Percentiles rank a stretch among this genome's conserved stretches.
Conservation (phyloP, 2,113 vertebrate genomes). For the Nannospalax galili region DNA sequence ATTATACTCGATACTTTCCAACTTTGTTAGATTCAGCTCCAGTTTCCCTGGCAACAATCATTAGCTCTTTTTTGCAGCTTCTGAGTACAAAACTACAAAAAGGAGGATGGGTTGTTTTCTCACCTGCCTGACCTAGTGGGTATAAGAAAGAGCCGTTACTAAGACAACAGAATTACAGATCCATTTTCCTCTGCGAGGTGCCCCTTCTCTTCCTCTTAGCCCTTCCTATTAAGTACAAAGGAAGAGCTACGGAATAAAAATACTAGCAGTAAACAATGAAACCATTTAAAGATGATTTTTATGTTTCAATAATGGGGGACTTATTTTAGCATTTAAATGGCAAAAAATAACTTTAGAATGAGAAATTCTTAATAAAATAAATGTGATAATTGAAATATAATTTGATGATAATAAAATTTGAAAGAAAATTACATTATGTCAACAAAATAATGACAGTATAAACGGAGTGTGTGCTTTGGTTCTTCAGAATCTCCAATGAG, state of each 20-base stretch:
- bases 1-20: not conserved
- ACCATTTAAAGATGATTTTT: not conserved
- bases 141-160: not conserved
- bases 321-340: not conserved
- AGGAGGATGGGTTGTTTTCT: not conserved
- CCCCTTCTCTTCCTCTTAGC: not conserved
- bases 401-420: not conserved
- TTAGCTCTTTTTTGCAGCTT: not conserved
- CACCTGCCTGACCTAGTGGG: not conserved
- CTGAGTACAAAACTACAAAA: not conserved
- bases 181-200: not conserved
- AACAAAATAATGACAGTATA: not conserved
- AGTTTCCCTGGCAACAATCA: constrained; percentile 14
- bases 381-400: not conserved
- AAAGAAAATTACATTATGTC: not conserved
- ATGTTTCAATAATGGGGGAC: not conserved
- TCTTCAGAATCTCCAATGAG: not conserved
- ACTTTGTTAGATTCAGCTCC: constrained; percentile 1
- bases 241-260: not conserved
- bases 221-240: not conserved
- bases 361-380: not conserved
- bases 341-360: not conserved
- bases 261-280: not conserved
- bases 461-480: not conserved
- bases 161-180: not conserved